Evolutionary conservation across 2,797 vertebrate genomes (phyloP).

Genomic region (Orientallactaga sibirica): DNA sequence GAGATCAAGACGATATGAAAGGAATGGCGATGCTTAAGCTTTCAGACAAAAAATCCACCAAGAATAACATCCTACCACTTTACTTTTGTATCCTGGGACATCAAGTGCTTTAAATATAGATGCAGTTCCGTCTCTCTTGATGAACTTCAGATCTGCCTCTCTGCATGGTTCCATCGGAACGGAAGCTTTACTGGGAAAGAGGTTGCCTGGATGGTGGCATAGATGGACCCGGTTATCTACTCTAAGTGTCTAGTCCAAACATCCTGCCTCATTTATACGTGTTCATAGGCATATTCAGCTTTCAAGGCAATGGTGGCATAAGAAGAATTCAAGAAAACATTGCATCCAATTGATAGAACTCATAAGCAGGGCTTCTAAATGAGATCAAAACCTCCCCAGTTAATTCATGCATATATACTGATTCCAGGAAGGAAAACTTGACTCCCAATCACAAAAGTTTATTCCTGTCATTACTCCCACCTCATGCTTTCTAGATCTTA

Average conservation of each 20-base stretch:
- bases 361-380: neutral
- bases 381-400: neutral
- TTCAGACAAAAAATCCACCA: conserved; percentile 33
- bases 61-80: conserved; percentile 21
- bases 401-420: neutral
- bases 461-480: neutral
- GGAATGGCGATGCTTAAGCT: neutral
- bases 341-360: neutral
- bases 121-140: conserved; percentile 5
- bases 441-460: neutral
- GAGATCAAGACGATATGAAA: neutral
- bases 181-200: neutral
- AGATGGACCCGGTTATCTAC: neutral
- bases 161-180: neutral
- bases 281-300: neutral
- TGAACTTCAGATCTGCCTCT: conserved; percentile 45
- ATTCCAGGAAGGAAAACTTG: neutral
- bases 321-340: neutral
- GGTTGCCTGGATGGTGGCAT: neutral
- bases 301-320: rapidly evolving
- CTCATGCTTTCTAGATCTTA: neutral
- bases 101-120: conserved; percentile 47
- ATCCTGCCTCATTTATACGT: rapidly evolving
- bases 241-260: neutral
- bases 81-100: neutral